Evolutionary conservation across 2,888 invertebrate genomes (phyloP).

Genomic region (Tenodera sinensis): DNA sequence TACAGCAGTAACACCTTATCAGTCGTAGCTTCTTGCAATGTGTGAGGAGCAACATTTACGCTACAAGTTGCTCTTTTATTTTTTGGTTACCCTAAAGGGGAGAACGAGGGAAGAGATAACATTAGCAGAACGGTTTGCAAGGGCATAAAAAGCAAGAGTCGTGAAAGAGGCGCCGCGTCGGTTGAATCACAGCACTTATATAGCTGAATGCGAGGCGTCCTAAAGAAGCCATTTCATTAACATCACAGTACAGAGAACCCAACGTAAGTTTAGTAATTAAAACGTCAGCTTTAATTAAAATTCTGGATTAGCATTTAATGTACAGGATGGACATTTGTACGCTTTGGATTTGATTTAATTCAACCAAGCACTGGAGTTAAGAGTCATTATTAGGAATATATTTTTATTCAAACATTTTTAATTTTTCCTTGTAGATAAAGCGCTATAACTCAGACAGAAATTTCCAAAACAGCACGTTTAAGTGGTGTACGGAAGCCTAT

Average conservation of each 20-base stretch:
- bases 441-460: no score
- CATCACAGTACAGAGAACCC: background rate
- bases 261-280: background rate
- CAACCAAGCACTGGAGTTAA: no score
- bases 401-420: no score
- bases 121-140: background rate
- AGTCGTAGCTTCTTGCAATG: background rate
- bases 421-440: no score
- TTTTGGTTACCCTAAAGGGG: background rate
- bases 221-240: background rate
- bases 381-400: no score
- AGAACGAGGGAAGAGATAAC: background rate
- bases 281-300: background rate
- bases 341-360: no score
- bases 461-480: no score
- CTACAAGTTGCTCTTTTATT: background rate
- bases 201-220: background rate
- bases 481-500: no score
- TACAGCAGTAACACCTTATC: background rate
- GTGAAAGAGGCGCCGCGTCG: background rate
- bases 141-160: background rate
- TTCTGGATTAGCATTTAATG: background rate
- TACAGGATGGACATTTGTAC: no score
- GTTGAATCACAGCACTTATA: background rate
- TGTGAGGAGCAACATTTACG: background rate